These are phyloP conservation scores for Hemichromis elongatus DNA, from an alignment of 2,113 vertebrate species.

Conservation along the genomic window DNA sequence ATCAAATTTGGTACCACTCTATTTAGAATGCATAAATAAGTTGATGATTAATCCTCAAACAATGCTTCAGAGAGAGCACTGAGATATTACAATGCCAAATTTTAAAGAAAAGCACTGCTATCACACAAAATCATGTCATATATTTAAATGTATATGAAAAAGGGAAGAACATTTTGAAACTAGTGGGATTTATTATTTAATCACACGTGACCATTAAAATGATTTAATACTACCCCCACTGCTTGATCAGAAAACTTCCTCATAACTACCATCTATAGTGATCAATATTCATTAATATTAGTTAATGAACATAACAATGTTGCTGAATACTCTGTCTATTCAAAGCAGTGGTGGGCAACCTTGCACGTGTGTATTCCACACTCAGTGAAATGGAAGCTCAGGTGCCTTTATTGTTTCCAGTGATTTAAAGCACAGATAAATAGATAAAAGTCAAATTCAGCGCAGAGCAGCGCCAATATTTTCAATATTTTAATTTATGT, in stretches of 20 bases:
- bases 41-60: not conserved
- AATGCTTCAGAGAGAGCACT: not conserved
- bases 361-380: not conserved
- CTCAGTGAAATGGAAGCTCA: not conserved
- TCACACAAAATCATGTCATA: not conserved
- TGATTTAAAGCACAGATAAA: not conserved
- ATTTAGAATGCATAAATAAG: not conserved
- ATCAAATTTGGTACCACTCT: not conserved
- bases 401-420: not conserved
- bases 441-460: not conserved
- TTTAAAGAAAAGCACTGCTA: not conserved
- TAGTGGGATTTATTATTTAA: too few species aligned
- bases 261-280: not conserved
- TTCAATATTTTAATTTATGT: not conserved
- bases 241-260: not conserved
- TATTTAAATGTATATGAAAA: not conserved
- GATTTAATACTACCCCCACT: not conserved
- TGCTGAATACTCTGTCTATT: not conserved
- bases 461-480: not conserved
- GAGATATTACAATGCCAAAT: not conserved
- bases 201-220: not conserved
- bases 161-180: not conserved
- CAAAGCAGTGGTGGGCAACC: not conserved
- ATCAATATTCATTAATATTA: not conserved
- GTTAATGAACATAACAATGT: not conserved